phyloP scores from a whole-genome alignment of 2,797 vertebrate genomes.

The Dipus sagitta region DNA sequence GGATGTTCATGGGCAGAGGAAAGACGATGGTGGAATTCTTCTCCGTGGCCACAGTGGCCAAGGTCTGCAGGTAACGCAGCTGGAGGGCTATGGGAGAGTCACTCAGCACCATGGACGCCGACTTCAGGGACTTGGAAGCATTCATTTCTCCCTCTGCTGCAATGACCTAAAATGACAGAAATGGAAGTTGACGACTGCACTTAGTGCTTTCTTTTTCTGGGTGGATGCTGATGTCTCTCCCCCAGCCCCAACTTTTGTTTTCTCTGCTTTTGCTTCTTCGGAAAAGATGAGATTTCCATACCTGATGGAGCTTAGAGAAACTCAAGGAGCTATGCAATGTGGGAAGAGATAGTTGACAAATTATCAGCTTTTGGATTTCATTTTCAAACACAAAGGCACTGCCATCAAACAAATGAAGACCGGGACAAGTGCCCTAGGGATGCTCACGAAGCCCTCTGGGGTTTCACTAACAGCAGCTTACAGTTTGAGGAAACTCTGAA shows the following conservation, averaged over 20 bases:
- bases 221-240: accelerated
- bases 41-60: constrained; percentile 86
- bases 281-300: not conserved
- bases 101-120: constrained; percentile 86
- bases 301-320: not conserved
- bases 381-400: not conserved
- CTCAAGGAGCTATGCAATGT: not conserved
- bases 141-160: constrained; percentile 90
- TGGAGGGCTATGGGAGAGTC: constrained; percentile 87
- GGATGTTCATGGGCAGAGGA: constrained; percentile 87
- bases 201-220: not conserved
- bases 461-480: not conserved
- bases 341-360: not conserved
- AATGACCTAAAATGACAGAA: constrained; percentile 84
- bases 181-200: not conserved
- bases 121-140: constrained; percentile 89
- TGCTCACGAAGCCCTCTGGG: not conserved
- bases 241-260: accelerated
- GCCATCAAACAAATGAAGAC: not conserved
- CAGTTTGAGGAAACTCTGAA: not conserved
- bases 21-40: constrained; percentile 89
- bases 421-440: not conserved
- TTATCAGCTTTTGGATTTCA: not conserved
- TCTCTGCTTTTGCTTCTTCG: not conserved
- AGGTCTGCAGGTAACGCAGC: constrained; percentile 89